Evolutionary conservation across 1,140 invertebrate genomes (phyloP).

Genomic region (Penaeus vannamei): DNA sequence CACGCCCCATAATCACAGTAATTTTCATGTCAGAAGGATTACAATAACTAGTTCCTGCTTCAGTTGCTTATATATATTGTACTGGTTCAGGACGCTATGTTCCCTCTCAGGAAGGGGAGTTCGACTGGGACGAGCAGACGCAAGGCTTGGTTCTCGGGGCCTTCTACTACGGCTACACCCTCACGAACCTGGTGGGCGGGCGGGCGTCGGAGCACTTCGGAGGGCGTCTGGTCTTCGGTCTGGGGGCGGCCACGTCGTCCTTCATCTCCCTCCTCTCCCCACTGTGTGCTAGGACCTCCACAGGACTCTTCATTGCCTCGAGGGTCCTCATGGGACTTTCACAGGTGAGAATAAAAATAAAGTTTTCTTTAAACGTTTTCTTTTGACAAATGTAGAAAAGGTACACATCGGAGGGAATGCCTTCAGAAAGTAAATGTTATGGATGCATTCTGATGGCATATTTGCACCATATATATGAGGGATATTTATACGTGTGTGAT

Average conservation of each 20-base stretch:
- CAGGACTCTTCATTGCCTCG: constrained; percentile 69
- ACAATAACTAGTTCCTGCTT: too few species aligned
- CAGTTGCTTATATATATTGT: too few species aligned
- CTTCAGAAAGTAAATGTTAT: too few species aligned
- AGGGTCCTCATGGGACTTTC: constrained; percentile 69
- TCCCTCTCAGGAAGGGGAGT: constrained; percentile 46
- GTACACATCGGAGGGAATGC: too few species aligned
- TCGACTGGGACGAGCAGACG: constrained; percentile 54
- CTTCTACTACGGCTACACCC: constrained; percentile 61
- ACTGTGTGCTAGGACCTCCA: constrained; percentile 75
- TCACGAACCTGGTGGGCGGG: constrained; percentile 83
- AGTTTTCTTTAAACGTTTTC: too few species aligned
- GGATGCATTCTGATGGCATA: too few species aligned
- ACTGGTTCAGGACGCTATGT: too few species aligned
- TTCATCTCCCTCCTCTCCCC: constrained; percentile 87
- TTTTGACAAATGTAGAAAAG: too few species aligned
- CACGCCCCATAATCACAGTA: too few species aligned
- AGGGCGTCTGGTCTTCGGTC: constrained; percentile 87
- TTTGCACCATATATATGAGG: too few species aligned
- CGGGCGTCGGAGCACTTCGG: constrained; percentile 83
- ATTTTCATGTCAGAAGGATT: too few species aligned
- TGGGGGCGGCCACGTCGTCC: constrained; percentile 85
- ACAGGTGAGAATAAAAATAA: constrained; percentile 65
- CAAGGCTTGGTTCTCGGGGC: constrained; percentile 58
- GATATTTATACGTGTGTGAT: too few species aligned